Percentiles rank a stretch among this genome's conserved stretches.
phyloP scores from a whole-genome alignment of 2,113 vertebrate genomes.

The Orientallactaga bullata region DNA sequence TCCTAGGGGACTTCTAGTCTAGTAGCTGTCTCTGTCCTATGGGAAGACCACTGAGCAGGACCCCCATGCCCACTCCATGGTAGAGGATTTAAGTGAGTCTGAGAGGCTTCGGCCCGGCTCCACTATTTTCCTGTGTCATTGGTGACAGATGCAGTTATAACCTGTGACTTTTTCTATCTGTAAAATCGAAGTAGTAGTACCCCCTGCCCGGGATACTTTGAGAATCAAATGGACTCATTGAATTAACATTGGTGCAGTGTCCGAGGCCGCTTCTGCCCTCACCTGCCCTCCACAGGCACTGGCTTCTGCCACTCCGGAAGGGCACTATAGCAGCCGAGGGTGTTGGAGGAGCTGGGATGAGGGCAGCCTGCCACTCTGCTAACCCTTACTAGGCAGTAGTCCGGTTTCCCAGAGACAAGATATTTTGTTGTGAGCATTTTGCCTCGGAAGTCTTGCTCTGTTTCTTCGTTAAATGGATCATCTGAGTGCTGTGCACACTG shows the following conservation, averaged over 20 bases:
- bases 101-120: background rate
- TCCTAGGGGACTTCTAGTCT: fast-evolving
- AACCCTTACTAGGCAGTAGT: fast-evolving
- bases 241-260: no score
- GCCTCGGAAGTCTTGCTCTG: background rate
- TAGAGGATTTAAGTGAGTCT: no score
- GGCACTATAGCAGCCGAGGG: background rate
- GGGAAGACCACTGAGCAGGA: background rate
- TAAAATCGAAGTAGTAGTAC: background rate
- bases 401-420: background rate
- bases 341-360: background rate
- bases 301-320: background rate
- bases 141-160: background rate
- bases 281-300: no score
- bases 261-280: background rate
- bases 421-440: background rate
- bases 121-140: background rate
- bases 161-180: background rate
- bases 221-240: background rate
- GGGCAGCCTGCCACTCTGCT: background rate
- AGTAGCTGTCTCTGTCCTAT: background rate
- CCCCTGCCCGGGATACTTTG: background rate
- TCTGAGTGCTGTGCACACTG: fast-evolving
- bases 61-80: background rate
- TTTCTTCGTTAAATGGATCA: fast-evolving